Evolutionary conservation across 2,888 invertebrate genomes (phyloP), one percentile per base, ranked within the genome.

Genomic region (Meliscaeva auricollis): DNA sequence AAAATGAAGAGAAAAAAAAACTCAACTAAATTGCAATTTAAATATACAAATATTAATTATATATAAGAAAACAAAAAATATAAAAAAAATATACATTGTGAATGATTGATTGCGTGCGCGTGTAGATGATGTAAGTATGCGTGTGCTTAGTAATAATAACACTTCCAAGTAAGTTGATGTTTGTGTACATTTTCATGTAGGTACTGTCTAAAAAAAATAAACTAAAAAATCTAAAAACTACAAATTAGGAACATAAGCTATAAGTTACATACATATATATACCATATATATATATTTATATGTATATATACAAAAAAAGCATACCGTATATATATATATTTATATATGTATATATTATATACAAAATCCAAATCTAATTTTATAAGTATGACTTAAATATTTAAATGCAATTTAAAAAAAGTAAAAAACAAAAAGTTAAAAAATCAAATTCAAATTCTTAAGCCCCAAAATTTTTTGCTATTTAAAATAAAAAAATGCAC

Each of bases 161-260:
- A 15, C 13, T 74, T 44, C 38, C 26, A 26, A 62, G 54, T 60
- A 56, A 15, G 58, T 74, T 32, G 41, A 30, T 48, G 32, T 30
- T 5, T 58, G 52, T 74, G 62, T 58, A 52, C 52, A 72, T 62
- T 32, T 62, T 62, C 54, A 54, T 72, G 48, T 69, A 50, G 41
- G 41, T 46, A 62, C 54, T 46, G 17, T 46, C 46, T 32, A 26
- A 46, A 44, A 35, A 32, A 15, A 50, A 60, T 4, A 26, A 26
- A 26, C 26, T 38, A 11, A 35, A 46, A 58, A 26, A 62, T 30
- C n/a, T 48, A 60, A 46, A 62, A 68, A 74, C n/a, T 46, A 77
- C 77, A 76, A 77, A 82, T 68, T 82, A 82, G 81, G 20, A 60
- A 38, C 44, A 41, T 58, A 81, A 58, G 66, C 32, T 15, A 41